Base-by-base conservation (phyloP, 64 coral and sea anemone genomes). In the Anthopleura sola region DNA sequence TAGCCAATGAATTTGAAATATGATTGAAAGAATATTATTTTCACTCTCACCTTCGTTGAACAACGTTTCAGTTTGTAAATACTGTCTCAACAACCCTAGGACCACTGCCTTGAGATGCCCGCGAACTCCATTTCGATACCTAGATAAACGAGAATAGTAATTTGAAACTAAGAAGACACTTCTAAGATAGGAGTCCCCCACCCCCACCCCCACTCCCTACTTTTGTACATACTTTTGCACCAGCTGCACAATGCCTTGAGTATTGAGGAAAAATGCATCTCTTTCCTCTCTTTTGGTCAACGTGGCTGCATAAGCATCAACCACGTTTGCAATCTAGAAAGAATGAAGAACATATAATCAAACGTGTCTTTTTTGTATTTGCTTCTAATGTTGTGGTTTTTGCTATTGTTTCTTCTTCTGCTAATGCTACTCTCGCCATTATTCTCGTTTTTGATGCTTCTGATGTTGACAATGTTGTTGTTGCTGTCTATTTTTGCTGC, bases 51-150 rank as follows among this genome's bases (percentile, higher is more conserved):
- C 95, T 88, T 95, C 97, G 62, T 89, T 95, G 58, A 99, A 99
- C 57, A 99, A 55, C 51, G 87, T 84, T 89, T 99, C 97, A 54
- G 90, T 86, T 60, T 99, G 90, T 3, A 99, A 85, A 37, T 95
- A 99, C 54, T 92, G 92, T 38, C 92, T 64, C 2, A 99, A 80
- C 49, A 99, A 49, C 21, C 88, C 87, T 20, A 99, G 44, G 7
- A 95, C 93, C 18, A 99, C 97, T 62, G 97, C 87, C 46, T 95
- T 99, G 86, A 95, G 94, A 49, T 99, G 97, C 49, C 97, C 97
- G 36, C 97, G 97, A 82, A 93, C 90, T 15, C 95, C 95, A 90
- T 98, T 98, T 0, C 95, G 92, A 62, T 98, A 98, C 71, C 95
- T 98, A 37, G 33, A 8, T 11, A 32, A 32, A 71, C 34, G 50